A percentile compares a stretch with the other conserved stretches of the same genome.
phyloP scores from a whole-genome alignment of 2,797 vertebrate species.

The Lacerta viridis region DNA sequence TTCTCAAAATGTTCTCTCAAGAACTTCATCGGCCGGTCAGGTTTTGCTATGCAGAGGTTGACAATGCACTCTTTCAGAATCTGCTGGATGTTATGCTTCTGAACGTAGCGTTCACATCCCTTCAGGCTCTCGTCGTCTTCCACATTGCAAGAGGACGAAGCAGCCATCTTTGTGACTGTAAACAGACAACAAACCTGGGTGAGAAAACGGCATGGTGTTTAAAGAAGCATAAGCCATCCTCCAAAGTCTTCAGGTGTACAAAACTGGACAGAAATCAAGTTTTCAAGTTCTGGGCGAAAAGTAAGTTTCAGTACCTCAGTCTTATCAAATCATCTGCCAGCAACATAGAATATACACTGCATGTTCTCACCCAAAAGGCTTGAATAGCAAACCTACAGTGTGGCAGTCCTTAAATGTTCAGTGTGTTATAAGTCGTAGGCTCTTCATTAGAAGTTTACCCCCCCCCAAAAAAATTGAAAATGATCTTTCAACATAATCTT shows the following conservation, averaged over 20 bases:
- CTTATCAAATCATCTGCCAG: neutral
- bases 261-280: constrained; percentile 4
- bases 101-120: constrained; percentile 95
- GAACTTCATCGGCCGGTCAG: constrained; percentile 96
- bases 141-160: constrained; percentile 84
- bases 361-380: neutral
- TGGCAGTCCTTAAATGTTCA: neutral
- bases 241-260: constrained; percentile 26
- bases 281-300: neutral
- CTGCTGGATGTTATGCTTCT: constrained; percentile 96
- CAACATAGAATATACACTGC: neutral
- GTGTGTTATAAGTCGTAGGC: neutral
- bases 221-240: constrained; percentile 6
- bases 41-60: constrained; percentile 94
- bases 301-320: fast-evolving
- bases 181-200: constrained; percentile 64
- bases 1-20: constrained; percentile 97
- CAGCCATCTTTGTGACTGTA: constrained; percentile 87
- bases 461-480: neutral
- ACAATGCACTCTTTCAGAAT: constrained; percentile 97
- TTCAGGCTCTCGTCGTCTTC: constrained; percentile 96
- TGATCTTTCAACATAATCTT: neutral
- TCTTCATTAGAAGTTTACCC: neutral
- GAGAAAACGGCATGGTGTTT: constrained; percentile 65
- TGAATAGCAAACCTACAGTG: neutral